Base-by-base conservation (phyloP, 2,797 vertebrate species). In the Acanthis flammea region DNA sequence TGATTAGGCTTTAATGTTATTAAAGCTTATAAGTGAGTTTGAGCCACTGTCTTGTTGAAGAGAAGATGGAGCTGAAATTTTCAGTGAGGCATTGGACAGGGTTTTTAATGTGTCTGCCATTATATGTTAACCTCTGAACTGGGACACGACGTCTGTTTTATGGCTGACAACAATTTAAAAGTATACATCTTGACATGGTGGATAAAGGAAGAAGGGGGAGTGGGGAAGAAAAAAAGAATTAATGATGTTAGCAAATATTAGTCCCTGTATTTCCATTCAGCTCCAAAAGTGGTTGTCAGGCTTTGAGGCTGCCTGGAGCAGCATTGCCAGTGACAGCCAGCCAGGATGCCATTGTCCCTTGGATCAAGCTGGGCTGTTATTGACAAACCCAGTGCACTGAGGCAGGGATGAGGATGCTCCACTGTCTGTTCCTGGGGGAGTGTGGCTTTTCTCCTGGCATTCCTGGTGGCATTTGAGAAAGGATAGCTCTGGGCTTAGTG, bases 241-340 rank as follows among this genome's bases (percentile, higher is more conserved):
- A 97, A 98, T 98, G 97, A 97, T 98, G 97, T 98, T 98, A 98
- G 97, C 97, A 98, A 98, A 97, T 98, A 98, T 98, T 98, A 98
- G 98, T 98, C 54, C 51, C 83, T 50, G 63, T 91, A 94, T 97
- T 96, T 95, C 81, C 86, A 90, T 97, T 95, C 84, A 92, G 90
- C 73, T 95, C 91, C 9, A 33, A 96, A 95, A 95, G 93, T 66
- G 94, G 47, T 30, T 96, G 95, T 97, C 96, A 97, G 93, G 86
- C 91, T 94, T 57, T 85, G 85, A 86, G 88, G 79, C 83, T 5
- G 19, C 33, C 86, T 79, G 74, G 85, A 97, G 80, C 83, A 65
- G 77, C 95, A 97, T 96, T 95, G 90, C 53, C 83, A n/a, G 44
- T 97, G 97, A 97, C 96, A 97, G 96, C 30, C 86, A 93, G 91